Evolutionary conservation across 2,888 invertebrate genomes (phyloP).

Genomic region (Lacanobia oleracea): DNA sequence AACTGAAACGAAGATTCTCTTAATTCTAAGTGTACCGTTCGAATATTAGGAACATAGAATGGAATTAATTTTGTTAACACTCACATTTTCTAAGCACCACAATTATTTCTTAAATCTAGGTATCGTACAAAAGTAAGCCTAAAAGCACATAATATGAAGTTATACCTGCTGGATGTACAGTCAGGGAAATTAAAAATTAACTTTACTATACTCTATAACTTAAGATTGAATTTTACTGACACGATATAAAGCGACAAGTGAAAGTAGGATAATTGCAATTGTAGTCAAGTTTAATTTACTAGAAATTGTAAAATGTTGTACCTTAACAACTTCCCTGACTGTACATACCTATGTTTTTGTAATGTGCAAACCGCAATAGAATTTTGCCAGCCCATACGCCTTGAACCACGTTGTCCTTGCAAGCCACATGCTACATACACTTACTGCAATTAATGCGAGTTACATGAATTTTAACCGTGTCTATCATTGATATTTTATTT

Average conservation of each 20-base stretch:
- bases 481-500: conserved; percentile 14
- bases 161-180: neutral
- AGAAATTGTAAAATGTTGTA: neutral
- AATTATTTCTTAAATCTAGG: conserved; percentile 55
- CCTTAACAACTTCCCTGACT: neutral
- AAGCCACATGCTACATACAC: neutral
- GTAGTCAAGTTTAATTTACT: neutral
- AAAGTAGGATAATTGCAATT: neutral
- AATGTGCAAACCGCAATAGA: conserved; percentile 23
- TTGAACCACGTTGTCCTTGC: neutral
- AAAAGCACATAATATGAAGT: conserved; percentile 29
- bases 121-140: conserved; percentile 54
- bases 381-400: neutral
- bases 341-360: conserved; percentile 10
- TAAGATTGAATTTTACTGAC: neutral
- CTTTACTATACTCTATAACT: too few species aligned
- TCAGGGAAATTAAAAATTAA: neutral
- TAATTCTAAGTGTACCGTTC: conserved; percentile 45
- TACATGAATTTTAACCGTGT: neutral
- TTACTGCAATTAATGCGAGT: neutral
- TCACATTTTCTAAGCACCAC: conserved; percentile 63
- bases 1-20: conserved; percentile 35
- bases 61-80: conserved; percentile 60
- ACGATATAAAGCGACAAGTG: neutral
- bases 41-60: conserved; percentile 59